Percentiles rank a stretch among this genome's conserved stretches.
These are phyloP conservation scores for Patiria miniata DNA, from an alignment of 35 echinoderm and acorn worm genomes.

Conservation along the genomic window DNA sequence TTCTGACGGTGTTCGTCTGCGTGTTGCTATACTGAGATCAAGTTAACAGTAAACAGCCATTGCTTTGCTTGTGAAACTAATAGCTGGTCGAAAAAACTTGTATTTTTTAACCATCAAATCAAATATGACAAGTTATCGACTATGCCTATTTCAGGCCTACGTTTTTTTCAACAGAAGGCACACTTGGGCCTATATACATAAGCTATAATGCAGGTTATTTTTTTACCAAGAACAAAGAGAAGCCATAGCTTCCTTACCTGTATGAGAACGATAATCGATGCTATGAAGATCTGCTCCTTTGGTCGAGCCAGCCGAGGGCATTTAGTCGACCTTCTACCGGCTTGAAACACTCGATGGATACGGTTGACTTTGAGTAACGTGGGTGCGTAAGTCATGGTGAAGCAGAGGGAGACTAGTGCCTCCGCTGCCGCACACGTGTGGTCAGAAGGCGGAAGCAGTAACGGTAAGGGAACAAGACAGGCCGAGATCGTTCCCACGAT, in stretches of 20 bases:
- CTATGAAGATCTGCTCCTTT: constrained; percentile 33
- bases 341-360: constrained; percentile 37
- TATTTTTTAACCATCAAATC: too few relatives aligned
- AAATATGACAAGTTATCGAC: too few relatives aligned
- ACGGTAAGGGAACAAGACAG: not conserved
- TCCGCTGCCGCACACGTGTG: constrained; percentile 3
- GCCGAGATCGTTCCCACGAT: not conserved
- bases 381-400: constrained; percentile 4
- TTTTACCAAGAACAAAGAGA: too few relatives aligned
- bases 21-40: too few relatives aligned
- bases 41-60: too few relatives aligned
- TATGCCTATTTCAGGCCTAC: too few relatives aligned
- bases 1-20: too few relatives aligned
- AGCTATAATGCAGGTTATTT: too few relatives aligned
- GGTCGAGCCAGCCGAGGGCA: constrained; percentile 4
- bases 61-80: too few relatives aligned
- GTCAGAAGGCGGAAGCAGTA: constrained; percentile 7
- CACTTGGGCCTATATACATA: too few relatives aligned
- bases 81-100: too few relatives aligned
- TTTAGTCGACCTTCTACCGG: constrained; percentile 26
- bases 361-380: constrained; percentile 4
- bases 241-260: not conserved
- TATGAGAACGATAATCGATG: not conserved
- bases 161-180: too few relatives aligned
- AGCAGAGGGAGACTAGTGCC: not conserved